Percentiles rank a stretch among this genome's conserved stretches.
These are phyloP conservation scores for Pseudolaguvia tuberculata DNA, from an alignment of 2,113 vertebrate species.

Conservation along the genomic window DNA sequence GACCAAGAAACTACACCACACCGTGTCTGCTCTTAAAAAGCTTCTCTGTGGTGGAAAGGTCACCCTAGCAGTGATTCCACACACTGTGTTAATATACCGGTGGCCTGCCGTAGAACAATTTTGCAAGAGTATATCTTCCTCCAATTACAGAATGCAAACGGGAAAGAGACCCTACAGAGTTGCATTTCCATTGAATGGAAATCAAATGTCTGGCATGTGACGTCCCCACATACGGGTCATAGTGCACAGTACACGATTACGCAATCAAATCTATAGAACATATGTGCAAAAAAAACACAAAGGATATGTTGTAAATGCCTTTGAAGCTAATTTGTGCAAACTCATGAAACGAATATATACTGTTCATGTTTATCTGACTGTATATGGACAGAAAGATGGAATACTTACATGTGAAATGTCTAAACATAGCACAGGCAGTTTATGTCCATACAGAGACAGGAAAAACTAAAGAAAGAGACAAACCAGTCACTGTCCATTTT, in stretches of 20 bases:
- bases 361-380: neutral
- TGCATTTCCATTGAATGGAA: no score
- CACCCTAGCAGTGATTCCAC: neutral
- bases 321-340: no score
- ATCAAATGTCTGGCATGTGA: no score
- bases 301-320: no score
- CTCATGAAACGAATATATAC: no score
- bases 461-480: conserved; percentile 77
- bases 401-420: conserved; percentile 89
- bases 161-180: no score
- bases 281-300: no score
- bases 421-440: conserved; percentile 92
- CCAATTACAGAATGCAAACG: no score
- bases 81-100: neutral
- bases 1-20: neutral
- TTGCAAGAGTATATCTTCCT: no score
- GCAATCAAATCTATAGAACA: no score
- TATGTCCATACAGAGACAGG: conserved; percentile 94
- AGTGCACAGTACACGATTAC: no score
- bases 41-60: neutral
- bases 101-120: neutral
- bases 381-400: neutral
- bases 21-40: neutral
- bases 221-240: no score
- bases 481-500: conserved; percentile 5